These are phyloP conservation scores for Matsumurasca onukii DNA, from an alignment of 1,140 invertebrate species.

Conservation along the genomic window DNA sequence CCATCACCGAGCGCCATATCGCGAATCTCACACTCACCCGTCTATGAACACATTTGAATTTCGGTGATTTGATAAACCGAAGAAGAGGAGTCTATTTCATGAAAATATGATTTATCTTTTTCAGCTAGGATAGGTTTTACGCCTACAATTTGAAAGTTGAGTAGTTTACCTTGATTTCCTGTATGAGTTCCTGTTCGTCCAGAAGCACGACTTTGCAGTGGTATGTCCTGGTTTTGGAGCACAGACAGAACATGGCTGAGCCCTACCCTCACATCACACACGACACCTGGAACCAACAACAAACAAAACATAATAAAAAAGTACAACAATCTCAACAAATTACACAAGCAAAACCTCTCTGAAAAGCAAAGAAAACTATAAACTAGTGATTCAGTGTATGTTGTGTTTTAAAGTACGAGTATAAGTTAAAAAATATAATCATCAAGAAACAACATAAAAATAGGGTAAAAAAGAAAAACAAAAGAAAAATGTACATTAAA, in stretches of 20 bases:
- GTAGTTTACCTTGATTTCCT: conserved; percentile 57
- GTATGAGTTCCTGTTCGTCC: conserved; percentile 57
- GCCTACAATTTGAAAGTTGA: no score
- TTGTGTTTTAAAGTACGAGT: background rate
- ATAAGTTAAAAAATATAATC: background rate
- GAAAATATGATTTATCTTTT: no score
- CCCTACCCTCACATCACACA: background rate
- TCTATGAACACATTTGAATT: no score
- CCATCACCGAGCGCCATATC: no score
- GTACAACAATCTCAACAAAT: background rate
- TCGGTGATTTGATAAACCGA: no score
- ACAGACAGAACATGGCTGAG: conserved; percentile 46
- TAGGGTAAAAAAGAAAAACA: background rate
- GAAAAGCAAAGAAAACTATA: background rate
- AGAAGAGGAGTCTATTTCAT: no score
- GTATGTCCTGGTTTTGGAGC: conserved; percentile 46
- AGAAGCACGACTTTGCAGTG: conserved; percentile 57
- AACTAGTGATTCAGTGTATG: background rate
- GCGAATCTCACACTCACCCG: no score
- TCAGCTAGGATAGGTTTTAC: no score
- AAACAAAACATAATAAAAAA: background rate
- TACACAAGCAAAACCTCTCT: background rate
- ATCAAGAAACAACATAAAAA: background rate
- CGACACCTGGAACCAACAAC: conserved; percentile 12
- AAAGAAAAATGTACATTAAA: no score